Conservation (phyloP, 2,888 invertebrate species). For the Scaptodrosophila latifasciaeformis region DNA sequence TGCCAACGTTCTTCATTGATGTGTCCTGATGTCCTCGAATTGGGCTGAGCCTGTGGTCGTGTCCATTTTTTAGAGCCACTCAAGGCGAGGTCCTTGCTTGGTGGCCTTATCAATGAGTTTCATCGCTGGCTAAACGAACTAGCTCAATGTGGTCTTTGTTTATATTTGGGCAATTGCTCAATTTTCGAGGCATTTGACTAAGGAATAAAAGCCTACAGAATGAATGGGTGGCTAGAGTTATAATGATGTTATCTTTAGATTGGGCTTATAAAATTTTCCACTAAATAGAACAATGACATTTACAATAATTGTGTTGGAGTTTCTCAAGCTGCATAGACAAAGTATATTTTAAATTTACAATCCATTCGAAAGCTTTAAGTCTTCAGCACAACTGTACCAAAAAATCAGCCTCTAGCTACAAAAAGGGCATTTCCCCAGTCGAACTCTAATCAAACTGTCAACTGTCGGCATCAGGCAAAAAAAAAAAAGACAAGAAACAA, state of each 20-base stretch:
- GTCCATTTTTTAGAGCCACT: slow-evolving; percentile 34
- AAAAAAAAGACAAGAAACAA: slow-evolving; percentile 1
- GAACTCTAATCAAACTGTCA: slow-evolving; percentile 52
- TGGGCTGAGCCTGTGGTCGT: slow-evolving; percentile 8
- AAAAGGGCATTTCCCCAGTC: slow-evolving; percentile 4
- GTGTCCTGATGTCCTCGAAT: slow-evolving; percentile 23
- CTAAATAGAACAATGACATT: too few relatives aligned
- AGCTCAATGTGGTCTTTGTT: not conserved
- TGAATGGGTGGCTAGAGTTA: not conserved
- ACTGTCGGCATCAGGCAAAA: slow-evolving; percentile 11
- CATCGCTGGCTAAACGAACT: slow-evolving; percentile 32
- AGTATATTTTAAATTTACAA: too few relatives aligned
- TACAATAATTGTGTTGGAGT: too few relatives aligned
- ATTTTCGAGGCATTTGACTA: slow-evolving; percentile 36
- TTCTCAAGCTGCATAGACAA: too few relatives aligned
- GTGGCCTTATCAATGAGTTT: slow-evolving; percentile 39
- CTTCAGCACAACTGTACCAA: slow-evolving; percentile 38
- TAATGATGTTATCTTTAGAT: too few relatives aligned
- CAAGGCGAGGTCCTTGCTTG: slow-evolving; percentile 10
- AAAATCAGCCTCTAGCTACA: not conserved
- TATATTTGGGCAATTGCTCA: slow-evolving; percentile 28
- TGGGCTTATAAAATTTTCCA: too few relatives aligned
- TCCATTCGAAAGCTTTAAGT: too few relatives aligned
- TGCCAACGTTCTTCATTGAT: slow-evolving; percentile 23
- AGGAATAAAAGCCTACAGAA: not conserved